Base-by-base conservation (phyloP, 1,140 invertebrate genomes). In the Druon quercuslanigerum region DNA sequence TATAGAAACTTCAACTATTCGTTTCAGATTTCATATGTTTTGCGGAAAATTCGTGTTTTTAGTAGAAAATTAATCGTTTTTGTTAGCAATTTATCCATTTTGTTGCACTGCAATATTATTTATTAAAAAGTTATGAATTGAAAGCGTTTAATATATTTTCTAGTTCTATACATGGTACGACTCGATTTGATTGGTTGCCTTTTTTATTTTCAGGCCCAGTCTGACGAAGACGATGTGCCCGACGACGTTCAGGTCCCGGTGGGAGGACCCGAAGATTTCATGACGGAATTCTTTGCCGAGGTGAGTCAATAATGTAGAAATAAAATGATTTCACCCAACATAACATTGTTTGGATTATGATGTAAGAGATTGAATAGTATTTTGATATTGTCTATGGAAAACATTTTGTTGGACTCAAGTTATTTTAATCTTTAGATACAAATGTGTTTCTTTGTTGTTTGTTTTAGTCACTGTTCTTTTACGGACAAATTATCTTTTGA, bases 281-380 rank as follows among this genome's bases (percentile, higher is more conserved):
- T 99, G 97, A 97, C 98, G 89, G 97, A 98, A 92, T 99, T 99
- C 93, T 99, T 99, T 93, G 96, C 96, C 91, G 98, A 99, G 95
- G 97, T 97, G 92, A 93, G 93, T 92, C 51, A 51, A 13, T 73
- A 52, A 52, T 76, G 46, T 5, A 20, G 8, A 70, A 25, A 13
- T 9, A 25, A 25, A 77, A 25, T 75, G 6, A 70, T 40, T 51
- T 71, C 52, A 72, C 72, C 56, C n/a, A 14, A 75, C 7, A 70
- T 25, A 51, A 57, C n/a, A 74, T 57, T 56, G 25, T 46, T 40
- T 46, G 1, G 20, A 20, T 14, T n/a, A 66, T 40, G 20, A 13
- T 19, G 19, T 19, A 56, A 56, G 54, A 20, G 20, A 56, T 19
- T 56, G 20, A n/a, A 46, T 46, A 46, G 40, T 46, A 46, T 46